Evolutionary conservation across 2,888 invertebrate genomes (phyloP).

Genomic region (Morinoia aosen): DNA sequence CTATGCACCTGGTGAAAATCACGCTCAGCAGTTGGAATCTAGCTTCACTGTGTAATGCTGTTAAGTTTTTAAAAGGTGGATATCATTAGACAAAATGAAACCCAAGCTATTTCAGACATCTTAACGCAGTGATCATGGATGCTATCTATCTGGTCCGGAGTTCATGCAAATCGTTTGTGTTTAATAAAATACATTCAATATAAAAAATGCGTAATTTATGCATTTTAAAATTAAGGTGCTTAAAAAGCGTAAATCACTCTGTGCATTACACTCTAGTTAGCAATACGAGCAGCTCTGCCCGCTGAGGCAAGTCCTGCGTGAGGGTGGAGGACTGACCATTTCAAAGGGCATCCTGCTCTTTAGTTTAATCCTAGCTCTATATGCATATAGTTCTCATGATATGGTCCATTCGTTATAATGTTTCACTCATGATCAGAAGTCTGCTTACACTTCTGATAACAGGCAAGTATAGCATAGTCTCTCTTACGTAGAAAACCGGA

Average conservation of each 20-base stretch:
- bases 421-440: background rate
- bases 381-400: background rate
- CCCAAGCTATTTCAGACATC: background rate
- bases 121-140: background rate
- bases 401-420: background rate
- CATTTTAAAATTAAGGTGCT: background rate
- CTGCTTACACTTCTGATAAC: background rate
- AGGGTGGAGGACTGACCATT: background rate
- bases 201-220: background rate
- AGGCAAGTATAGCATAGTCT: background rate
- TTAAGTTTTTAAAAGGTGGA: background rate
- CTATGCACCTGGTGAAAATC: background rate
- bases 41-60: background rate
- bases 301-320: background rate
- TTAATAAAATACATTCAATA: background rate
- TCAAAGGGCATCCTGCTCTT: background rate
- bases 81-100: background rate
- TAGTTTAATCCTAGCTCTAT: background rate
- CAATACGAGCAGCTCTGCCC: background rate
- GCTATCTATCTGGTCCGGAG: background rate
- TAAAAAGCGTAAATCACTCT: background rate
- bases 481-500: background rate
- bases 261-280: background rate
- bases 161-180: background rate
- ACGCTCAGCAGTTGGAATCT: background rate